Base-by-base conservation (phyloP, 2,888 invertebrate species). In the Thumatha senex region DNA sequence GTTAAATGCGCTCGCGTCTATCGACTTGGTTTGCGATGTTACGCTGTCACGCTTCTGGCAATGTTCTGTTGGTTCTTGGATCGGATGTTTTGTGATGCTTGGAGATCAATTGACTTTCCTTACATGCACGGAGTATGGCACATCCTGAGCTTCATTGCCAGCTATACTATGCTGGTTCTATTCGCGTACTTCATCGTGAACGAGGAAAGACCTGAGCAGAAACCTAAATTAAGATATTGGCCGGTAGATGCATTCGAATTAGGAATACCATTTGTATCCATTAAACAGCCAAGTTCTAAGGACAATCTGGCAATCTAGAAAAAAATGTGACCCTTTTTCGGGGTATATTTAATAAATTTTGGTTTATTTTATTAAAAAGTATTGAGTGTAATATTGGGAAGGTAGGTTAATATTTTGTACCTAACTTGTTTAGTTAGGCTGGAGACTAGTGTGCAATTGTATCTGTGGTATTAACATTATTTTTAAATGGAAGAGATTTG, bases 111-210 rank as follows among this genome's bases (percentile, higher is more conserved):
- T 10, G 94, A 95, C 84, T 96, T 97, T 69, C 96, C 96, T 0
- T 96, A 96, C 82, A 92, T 97, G 72, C 96, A 97, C 78, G 96
- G 95, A 10, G 91, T 96, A 13, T 97, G 96, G 96, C 96, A 97
- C 78, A 86, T 97, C 11, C 93, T 96, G 46, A 96, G 96, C 62
- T 96, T 96, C 72, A 95, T 96, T 44, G 94, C 96, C 0, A 93
- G 95, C 31, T 96, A 96, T 69, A 95, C 96, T 5, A 94, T 94
- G 11, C 92, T 96, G 13, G 96, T 96, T 7, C 91, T 96, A 0
- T 95, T 95, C 73, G 96, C 96, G 0, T 97, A 96, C 77, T 96
- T 96, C 77, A 94, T 95, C 67, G 96, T 95, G 0, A 91, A 92
- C 47, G 94, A 95, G 43, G 96, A 96, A 72, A 90, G 93, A 54